These are phyloP conservation scores for Sisyra terminalis DNA, from an alignment of 2,888 invertebrate genomes.

Conservation along the genomic window DNA sequence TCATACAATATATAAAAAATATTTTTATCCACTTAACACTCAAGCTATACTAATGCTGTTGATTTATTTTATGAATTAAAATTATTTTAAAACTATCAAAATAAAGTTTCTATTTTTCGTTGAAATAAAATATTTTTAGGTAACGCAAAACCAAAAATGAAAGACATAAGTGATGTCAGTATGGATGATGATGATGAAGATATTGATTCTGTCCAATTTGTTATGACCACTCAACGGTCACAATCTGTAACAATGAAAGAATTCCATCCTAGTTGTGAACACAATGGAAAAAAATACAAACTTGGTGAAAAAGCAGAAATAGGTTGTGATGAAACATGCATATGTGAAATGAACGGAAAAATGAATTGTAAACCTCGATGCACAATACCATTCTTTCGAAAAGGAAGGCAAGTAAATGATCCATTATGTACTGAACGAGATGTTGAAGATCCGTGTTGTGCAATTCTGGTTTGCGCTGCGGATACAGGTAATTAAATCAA, in stretches of 20 bases:
- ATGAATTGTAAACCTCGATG: conserved; percentile 63
- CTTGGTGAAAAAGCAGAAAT: conserved; percentile 53
- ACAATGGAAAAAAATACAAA: conserved; percentile 29
- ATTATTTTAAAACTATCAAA: too few species aligned
- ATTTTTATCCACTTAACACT: too few species aligned
- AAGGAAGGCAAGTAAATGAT: conserved; percentile 48
- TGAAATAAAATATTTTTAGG: conserved; percentile 23
- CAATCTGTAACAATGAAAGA: neutral
- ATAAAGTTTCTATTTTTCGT: too few species aligned
- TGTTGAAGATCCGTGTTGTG: conserved; percentile 51
- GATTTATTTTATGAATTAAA: too few species aligned
- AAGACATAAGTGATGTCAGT: conserved; percentile 63
- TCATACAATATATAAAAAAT: too few species aligned
- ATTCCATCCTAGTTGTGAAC: conserved; percentile 19
- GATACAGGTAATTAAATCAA: conserved; percentile 29
- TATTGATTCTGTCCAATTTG: conserved; percentile 11
- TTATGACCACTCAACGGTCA: neutral
- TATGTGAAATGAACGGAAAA: conserved; percentile 45
- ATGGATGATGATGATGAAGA: conserved; percentile 48
- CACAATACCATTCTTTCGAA: conserved; percentile 46
- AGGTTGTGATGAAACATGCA: conserved; percentile 63
- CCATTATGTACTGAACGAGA: conserved; percentile 55
- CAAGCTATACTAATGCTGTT: too few species aligned
- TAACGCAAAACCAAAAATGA: conserved; percentile 23
- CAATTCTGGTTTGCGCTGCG: conserved; percentile 50